Percentiles rank a stretch among this genome's conserved stretches.
Evolutionary conservation across 2,797 vertebrate genomes (phyloP).

Genomic region (Acomys russatus): DNA sequence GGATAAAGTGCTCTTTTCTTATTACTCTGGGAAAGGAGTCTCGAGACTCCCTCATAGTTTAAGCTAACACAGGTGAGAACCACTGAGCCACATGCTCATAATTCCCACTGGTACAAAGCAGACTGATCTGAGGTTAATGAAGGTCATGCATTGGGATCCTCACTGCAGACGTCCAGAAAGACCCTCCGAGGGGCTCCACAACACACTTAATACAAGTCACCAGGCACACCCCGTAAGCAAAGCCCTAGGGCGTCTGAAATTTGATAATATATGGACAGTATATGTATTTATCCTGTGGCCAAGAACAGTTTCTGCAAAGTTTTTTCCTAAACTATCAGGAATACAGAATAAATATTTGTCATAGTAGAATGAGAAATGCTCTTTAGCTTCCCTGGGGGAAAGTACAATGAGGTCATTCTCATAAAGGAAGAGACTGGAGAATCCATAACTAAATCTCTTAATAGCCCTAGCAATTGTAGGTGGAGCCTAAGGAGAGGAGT

Average conservation of each 20-base stretch:
- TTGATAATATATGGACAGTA: not conserved
- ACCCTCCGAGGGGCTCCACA: not conserved
- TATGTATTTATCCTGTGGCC: not conserved
- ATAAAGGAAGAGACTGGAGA: not conserved
- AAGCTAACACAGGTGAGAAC: slow-evolving; percentile 17
- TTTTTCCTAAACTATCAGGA: slow-evolving; percentile 24
- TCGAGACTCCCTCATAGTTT: slow-evolving; percentile 11
- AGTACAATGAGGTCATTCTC: not conserved
- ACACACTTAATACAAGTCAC: not conserved
- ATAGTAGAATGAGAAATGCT: not conserved
- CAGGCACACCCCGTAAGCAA: not conserved
- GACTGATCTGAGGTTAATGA: not conserved
- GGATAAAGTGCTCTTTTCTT: not conserved
- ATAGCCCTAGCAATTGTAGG: not conserved
- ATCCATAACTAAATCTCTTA: not conserved
- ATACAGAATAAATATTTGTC: slow-evolving; percentile 4
- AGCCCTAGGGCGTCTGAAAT: slow-evolving; percentile 25
- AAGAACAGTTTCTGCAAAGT: not conserved
- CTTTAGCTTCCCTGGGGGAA: not conserved
- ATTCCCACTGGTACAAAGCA: not conserved
- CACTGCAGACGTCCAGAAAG: not conserved
- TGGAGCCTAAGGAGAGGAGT: not conserved
- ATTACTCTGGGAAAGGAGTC: not conserved
- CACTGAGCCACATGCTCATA: not conserved
- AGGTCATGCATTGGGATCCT: not conserved